A percentile compares a stretch with the other conserved stretches of the same genome.
These are phyloP conservation scores for Olivierus martensii DNA, from an alignment of 1,140 invertebrate species.

Conservation along the genomic window DNA sequence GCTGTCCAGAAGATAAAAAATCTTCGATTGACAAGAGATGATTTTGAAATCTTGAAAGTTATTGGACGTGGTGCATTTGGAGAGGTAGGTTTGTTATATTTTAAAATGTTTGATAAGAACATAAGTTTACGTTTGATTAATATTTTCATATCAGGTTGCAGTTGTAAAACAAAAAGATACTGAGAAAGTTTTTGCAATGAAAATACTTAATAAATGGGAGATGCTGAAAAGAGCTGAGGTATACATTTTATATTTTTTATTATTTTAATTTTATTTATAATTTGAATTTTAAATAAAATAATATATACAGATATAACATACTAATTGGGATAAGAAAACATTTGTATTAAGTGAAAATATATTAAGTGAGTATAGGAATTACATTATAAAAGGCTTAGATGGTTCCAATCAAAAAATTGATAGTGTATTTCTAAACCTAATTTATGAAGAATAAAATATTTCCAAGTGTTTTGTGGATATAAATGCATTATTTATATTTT, in stretches of 20 bases:
- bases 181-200: conserved; percentile 91
- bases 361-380: no score
- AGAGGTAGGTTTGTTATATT: conserved; percentile 42
- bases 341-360: no score
- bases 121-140: not conserved
- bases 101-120: conserved; percentile 9
- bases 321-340: no score
- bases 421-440: no score
- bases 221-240: conserved; percentile 94
- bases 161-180: conserved; percentile 60
- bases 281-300: no score
- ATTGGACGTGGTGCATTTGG: conserved; percentile 97
- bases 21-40: conserved; percentile 74
- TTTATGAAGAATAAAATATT: no score
- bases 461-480: no score
- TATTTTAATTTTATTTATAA: not conserved
- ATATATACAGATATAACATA: no score
- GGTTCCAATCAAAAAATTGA: no score
- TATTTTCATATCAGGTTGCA: conserved; percentile 8
- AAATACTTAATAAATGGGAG: conserved; percentile 99
- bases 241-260: conserved; percentile 2
- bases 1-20: conserved; percentile 75
- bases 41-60: conserved; percentile 97
- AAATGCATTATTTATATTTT: no score
- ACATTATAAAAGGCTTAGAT: no score